Base-by-base conservation (phyloP, 2,113 vertebrate species). In the Corapipo altera region DNA sequence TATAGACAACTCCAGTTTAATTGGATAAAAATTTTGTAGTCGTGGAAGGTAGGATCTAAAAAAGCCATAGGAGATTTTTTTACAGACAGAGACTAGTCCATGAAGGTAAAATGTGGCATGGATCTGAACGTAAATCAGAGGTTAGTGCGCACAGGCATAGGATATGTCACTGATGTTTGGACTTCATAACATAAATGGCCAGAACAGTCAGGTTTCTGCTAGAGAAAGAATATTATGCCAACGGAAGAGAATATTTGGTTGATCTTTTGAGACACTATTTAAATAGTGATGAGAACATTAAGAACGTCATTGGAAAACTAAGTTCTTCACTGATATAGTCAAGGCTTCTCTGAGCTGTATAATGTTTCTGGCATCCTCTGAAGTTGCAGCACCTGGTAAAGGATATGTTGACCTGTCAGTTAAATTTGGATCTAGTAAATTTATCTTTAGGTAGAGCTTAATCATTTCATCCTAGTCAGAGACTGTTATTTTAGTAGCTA, bases 381-480 rank as follows among this genome's bases (percentile, higher is more conserved):
- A 62, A 4, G 6, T 78, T 1, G 1, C 10, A 83, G 64, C n/a
- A 67, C 14, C 51, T 58, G 61, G 35, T 86, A 71, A 44, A 76
- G 87, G 52, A 52, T 48, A 32, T 64, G 35, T 71, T 75, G 52
- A 88, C 54, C 62, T 88, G 84, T 79, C 77, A 75, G 49, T 94
- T 97, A 87, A 72, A 84, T 96, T 77, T 88, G 46, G 58, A 89
- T 43, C 11, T 5, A 26, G n/a, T 51, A 32, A 37, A 75, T 95
- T 80, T 92, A 85, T 96, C 83, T 72, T 88, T 23, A 90, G 77
- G 58, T 67, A 69, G 35, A 51, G 35, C 91, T 95, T 93, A 55
- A 69, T 93, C n/a, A 28, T 66, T 49, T 93, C 24, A 28, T 62
- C 30, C n/a, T 55, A 72, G 77, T 84, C 52, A 93, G 54, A 62